These are phyloP conservation scores for Antheraea pernyi DNA, from an alignment of 1,140 invertebrate genomes.

Conservation along the genomic window DNA sequence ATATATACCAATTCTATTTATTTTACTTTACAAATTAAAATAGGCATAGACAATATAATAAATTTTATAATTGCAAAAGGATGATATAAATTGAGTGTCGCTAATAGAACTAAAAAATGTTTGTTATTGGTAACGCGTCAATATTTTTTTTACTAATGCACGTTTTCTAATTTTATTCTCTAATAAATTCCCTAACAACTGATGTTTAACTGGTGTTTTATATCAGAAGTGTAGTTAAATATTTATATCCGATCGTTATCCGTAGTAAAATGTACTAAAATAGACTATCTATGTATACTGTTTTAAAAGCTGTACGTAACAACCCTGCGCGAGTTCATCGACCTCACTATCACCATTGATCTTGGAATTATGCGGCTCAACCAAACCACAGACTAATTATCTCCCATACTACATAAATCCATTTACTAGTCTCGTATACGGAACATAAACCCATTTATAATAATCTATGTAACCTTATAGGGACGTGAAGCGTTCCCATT, in stretches of 20 bases:
- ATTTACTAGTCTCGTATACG: conserved; percentile 10
- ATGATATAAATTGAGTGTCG: no score
- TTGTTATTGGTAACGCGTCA: no score
- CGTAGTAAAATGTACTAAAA: no score
- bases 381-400: conserved; percentile 20
- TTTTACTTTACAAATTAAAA: no score
- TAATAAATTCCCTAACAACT: neutral
- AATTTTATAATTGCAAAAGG: no score
- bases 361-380: conserved; percentile 4
- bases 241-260: neutral
- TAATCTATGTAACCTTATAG: conserved; percentile 10
- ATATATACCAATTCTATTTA: no score
- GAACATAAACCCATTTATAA: conserved; percentile 22
- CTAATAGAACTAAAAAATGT: no score
- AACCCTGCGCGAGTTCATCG: conserved; percentile 10
- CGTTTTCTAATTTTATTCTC: no score
- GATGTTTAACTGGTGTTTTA: neutral
- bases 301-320: neutral
- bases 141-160: no score
- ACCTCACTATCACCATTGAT: conserved; percentile 10
- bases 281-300: neutral
- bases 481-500: neutral
- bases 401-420: conserved; percentile 8
- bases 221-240: neutral
- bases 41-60: no score